phyloP scores from a whole-genome alignment of 2,888 invertebrate genomes.

The Thereva nobilitata region DNA sequence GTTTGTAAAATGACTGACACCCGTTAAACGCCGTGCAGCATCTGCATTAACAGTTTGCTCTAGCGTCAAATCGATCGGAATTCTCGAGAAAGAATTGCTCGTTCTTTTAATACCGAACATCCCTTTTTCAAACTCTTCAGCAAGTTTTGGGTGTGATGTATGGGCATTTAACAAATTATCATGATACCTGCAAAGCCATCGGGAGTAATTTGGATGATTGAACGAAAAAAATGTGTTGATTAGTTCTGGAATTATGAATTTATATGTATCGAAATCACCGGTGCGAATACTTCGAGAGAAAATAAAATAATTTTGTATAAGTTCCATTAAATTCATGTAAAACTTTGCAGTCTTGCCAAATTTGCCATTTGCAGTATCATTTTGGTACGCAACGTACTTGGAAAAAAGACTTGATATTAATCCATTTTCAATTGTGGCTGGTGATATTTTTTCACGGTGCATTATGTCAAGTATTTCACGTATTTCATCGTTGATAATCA shows the following conservation, averaged over 20 bases:
- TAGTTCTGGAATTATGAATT: constrained; percentile 7
- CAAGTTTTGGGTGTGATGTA: constrained; percentile 36
- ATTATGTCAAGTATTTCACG: neutral
- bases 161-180: constrained; percentile 7
- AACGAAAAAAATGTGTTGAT: constrained; percentile 4
- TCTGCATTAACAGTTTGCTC: constrained; percentile 1
- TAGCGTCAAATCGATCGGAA: constrained; percentile 19
- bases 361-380: neutral
- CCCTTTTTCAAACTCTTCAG: constrained; percentile 45
- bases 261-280: neutral
- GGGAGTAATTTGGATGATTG: constrained; percentile 15
- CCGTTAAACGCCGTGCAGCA: constrained; percentile 37
- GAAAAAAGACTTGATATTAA: neutral
- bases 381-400: neutral
- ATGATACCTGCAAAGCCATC: neutral
- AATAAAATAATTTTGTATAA: constrained; percentile 36
- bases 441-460: neutral
- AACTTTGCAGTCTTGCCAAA: constrained; percentile 21
- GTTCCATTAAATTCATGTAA: constrained; percentile 31
- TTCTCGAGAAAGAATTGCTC: constrained; percentile 24
- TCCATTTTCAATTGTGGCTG: neutral
- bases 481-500: constrained; percentile 3
- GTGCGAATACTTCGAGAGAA: constrained; percentile 1
- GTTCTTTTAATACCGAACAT: constrained; percentile 49
- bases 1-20: constrained; percentile 43